Evolutionary conservation across 2,113 vertebrate species (phyloP), one percentile per base, ranked within the genome.

Genomic region (Vireo altiloquus): DNA sequence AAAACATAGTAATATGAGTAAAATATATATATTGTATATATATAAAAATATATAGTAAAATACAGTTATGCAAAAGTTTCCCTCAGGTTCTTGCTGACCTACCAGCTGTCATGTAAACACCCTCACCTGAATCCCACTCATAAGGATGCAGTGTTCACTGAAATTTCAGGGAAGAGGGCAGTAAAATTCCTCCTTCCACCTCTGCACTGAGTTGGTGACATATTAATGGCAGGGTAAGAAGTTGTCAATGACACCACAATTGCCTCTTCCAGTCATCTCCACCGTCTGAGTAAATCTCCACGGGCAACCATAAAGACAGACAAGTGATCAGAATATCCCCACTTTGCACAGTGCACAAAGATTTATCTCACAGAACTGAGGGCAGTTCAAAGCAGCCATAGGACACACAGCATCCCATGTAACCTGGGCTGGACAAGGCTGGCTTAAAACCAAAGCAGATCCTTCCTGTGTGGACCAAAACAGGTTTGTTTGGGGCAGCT

Each of bases 311-410:
- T 80, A 27, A 31, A 16, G 23, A 11, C 18, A 71, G 53, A 24
- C 0, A 10, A 18, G 40, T 6, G 31, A 19, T 2, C 27, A 64
- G 33, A 31, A 35, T 11, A 22, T 5, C 22, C 2, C 2, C 13
- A 8, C 31, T 44, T 27, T 15, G 40, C 20, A 9, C 3, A 13
- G 33, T 2, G 19, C 30, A 47, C 31, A 14, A 7, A 15, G 18
- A 20, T 17, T 14, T 23, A 10, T 10, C 42, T 10, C 54, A 17
- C 30, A 6, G 9, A n/a, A n/a, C n/a, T 9, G 10, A 21, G 33
- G 11, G 27, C n/a, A 47, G 35, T 7, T 42, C 24, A 42, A 9
- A 47, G 53, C 46, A 71, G 72, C 25, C 25, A 9, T 1, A 7
- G 42, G 23, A 74, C 49, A 33, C n/a, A 30, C 17, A 68, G 46